Conservation (phyloP, 2,797 vertebrate species). For the Chloroceryle inda region DNA sequence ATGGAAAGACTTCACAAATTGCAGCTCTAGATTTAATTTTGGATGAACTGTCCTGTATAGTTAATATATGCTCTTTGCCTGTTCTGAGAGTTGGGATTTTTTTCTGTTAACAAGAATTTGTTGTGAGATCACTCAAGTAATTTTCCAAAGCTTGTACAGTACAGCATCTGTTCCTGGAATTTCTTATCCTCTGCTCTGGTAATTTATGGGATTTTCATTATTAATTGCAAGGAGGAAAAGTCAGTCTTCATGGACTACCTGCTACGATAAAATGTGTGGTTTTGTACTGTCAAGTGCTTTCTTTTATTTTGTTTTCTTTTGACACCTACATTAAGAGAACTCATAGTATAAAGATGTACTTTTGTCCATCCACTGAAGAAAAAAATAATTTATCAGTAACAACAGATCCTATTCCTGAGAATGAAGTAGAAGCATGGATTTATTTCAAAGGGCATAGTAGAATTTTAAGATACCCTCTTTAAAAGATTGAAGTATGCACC, state of each 20-base stretch:
- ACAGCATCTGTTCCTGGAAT: constrained; percentile 5
- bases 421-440: not conserved
- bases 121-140: not conserved
- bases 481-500: not conserved
- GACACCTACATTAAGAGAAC: not conserved
- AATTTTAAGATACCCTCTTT: not conserved
- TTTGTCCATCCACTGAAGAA: not conserved
- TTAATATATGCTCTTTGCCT: not conserved
- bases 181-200: not conserved
- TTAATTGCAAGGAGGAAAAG: not conserved
- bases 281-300: not conserved
- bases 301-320: not conserved
- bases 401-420: not conserved
- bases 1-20: not conserved
- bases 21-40: not conserved
- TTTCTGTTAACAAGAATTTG: not conserved
- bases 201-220: not conserved
- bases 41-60: not conserved
- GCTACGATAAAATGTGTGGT: not conserved
- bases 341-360: not conserved
- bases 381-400: not conserved
- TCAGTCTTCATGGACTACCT: not conserved
- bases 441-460: not conserved
- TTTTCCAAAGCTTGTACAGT: not conserved
- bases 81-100: not conserved